Evolutionary conservation across 2,113 vertebrate genomes (phyloP).

Genomic region (Formicarius rufipectus): DNA sequence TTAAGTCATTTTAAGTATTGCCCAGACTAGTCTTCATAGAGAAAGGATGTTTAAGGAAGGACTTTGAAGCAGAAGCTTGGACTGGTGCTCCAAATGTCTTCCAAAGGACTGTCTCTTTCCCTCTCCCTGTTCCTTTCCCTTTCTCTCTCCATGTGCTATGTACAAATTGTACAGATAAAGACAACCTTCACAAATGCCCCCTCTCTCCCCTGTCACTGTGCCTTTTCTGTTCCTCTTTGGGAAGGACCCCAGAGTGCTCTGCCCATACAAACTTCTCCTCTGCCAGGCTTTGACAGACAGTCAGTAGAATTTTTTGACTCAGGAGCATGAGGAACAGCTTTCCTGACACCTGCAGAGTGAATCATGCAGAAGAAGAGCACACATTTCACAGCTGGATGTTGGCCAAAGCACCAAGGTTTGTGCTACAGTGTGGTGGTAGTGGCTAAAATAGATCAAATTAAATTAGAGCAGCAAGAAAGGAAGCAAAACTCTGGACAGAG

Average conservation of each 20-base stretch:
- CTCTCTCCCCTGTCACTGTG: neutral
- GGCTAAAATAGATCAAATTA: neutral
- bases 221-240: neutral
- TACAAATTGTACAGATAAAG: neutral
- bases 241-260: neutral
- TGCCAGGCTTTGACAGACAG: neutral
- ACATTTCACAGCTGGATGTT: neutral
- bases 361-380: neutral
- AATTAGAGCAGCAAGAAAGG: neutral
- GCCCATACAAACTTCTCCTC: neutral
- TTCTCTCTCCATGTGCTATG: neutral
- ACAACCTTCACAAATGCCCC: neutral
- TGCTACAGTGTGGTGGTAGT: neutral
- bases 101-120: neutral
- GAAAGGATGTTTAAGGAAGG: neutral
- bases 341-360: constrained; percentile 32
- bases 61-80: neutral
- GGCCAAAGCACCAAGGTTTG: neutral
- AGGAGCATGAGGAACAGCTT: neutral
- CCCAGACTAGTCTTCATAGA: neutral
- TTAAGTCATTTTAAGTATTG: neutral
- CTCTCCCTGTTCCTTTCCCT: neutral
- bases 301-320: neutral
- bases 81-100: neutral
- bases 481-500: neutral